Base-by-base conservation (phyloP, 2,888 invertebrate genomes). In the Tolmerus cingulatus region DNA sequence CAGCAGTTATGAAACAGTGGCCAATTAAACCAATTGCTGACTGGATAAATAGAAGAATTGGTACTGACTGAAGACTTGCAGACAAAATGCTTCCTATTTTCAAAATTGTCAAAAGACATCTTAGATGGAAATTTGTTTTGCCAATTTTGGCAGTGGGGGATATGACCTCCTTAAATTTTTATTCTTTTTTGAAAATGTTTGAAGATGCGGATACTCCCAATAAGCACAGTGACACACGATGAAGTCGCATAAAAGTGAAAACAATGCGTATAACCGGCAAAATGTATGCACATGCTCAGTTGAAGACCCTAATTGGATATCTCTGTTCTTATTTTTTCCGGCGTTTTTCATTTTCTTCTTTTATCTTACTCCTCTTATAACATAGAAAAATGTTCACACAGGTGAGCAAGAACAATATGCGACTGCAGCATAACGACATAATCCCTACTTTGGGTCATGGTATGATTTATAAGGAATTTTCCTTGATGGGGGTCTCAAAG, bases 371-470 rank as follows among this genome's bases (percentile, higher is more conserved):
- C 7, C 34, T 85, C 40, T 57, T 77, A 23, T 37, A 77, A 16
- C 23, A 7, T 30, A 57, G 30, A 79, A 34, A 46, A 43, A 27
- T 66, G 12, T 86, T 86, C 57, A 57, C 86, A 86, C 78, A 40
- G 78, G n/a, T 86, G 86, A 51, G 14, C 86, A 78, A 30, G 57
- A 86, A 86, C 86, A 86, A 86, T 86, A 86, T 43, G 66, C 34
- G 0, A 16, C 19, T 40, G 34, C 76, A 76, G 34, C 16, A 66
- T 66, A 66, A 66, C 27, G 55, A 51, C 51, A 55, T 14, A 57
- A 55, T 86, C 77, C 86, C 66, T 86, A 12, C 86, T 23, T 16
- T 37, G 8, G 46, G 78, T 51, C 51, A 46, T 79, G 43, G 40
- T 46, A 14, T 51, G 79, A 30, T 79, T 79, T 79, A 2, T 79